phyloP scores from a whole-genome alignment of 30 jellyfish, hydroid and myxozoan genomes.

The Cassiopea xamachana region DNA sequence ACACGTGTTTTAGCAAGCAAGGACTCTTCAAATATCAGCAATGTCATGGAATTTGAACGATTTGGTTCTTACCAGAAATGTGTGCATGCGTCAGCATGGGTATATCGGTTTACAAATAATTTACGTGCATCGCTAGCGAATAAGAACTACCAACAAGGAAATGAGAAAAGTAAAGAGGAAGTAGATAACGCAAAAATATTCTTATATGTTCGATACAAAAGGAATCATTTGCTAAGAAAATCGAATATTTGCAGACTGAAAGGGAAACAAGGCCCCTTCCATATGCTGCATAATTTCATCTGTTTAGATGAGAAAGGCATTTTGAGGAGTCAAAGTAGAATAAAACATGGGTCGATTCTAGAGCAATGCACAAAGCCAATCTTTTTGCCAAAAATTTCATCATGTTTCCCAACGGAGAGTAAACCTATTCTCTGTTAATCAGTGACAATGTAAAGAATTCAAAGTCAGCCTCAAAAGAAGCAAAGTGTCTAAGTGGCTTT shows the following conservation, averaged over 20 bases:
- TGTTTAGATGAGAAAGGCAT: background rate
- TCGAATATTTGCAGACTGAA: background rate
- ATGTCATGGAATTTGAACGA: background rate
- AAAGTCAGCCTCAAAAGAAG: constrained; percentile 21
- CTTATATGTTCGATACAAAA: background rate
- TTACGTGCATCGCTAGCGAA: background rate
- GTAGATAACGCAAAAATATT: background rate
- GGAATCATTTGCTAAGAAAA: background rate
- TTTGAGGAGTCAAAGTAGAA: background rate
- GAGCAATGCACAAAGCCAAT: background rate
- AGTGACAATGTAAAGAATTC: constrained; percentile 16
- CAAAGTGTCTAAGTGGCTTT: background rate
- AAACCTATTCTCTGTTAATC: background rate
- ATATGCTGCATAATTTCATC: background rate
- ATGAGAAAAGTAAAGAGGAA: background rate
- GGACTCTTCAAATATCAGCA: background rate
- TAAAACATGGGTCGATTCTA: background rate
- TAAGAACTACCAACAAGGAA: background rate
- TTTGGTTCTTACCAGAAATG: background rate
- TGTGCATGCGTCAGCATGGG: background rate
- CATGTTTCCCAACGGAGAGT: background rate
- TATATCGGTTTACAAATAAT: background rate
- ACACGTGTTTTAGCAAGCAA: background rate
- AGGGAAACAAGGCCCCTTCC: background rate
- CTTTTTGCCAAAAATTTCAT: background rate